These are phyloP conservation scores for Chinchilla lanigera DNA, from an alignment of 2,113 vertebrate species.

Conservation along the genomic window DNA sequence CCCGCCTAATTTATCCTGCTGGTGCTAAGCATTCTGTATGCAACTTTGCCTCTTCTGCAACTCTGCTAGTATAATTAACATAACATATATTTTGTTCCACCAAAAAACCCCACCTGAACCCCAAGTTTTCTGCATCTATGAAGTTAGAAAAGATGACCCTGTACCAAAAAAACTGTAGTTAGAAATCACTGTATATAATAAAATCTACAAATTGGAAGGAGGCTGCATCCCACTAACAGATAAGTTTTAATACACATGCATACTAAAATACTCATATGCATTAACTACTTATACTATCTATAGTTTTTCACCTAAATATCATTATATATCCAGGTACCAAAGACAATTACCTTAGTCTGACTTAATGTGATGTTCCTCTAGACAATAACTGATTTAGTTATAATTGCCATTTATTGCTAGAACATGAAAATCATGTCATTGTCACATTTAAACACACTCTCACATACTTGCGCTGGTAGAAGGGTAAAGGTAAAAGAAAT, in stretches of 20 bases:
- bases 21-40: neutral
- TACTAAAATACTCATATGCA: neutral
- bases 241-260: neutral
- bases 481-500: neutral
- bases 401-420: neutral
- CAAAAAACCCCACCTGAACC: neutral
- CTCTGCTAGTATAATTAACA: neutral
- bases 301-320: neutral
- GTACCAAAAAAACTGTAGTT: neutral
- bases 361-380: neutral
- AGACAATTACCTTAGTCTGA: neutral
- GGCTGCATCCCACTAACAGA: neutral
- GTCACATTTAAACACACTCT: neutral
- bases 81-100: conserved; percentile 57
- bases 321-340: neutral
- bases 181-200: neutral
- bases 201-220: neutral
- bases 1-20: neutral
- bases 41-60: neutral
- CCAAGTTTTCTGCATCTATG: neutral
- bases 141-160: neutral
- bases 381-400: neutral
- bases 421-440: neutral
- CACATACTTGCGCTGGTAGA: neutral
- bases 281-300: neutral